phyloP scores from a whole-genome alignment of 2,797 vertebrate species.

The Scleropages formosus region DNA sequence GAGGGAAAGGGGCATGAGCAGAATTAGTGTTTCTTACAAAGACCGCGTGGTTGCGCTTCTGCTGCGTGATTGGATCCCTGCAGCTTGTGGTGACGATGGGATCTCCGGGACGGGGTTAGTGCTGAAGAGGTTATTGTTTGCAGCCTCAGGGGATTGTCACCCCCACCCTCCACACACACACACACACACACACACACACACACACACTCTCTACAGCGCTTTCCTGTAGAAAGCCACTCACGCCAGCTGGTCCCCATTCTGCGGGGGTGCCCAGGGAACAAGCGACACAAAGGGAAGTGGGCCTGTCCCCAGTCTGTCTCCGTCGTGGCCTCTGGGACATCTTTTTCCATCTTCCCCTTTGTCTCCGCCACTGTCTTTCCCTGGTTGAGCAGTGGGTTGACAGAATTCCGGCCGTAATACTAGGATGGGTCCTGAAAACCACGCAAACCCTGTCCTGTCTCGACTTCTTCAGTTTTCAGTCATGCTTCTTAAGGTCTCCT shows the following conservation, averaged over 20 bases:
- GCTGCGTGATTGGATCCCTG: not conserved
- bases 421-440: not conserved
- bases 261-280: not conserved
- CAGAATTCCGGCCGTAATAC: constrained; percentile 42
- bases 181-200: not conserved
- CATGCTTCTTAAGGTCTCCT: no score
- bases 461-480: no score
- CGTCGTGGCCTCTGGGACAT: not conserved
- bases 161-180: not conserved
- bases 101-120: not conserved
- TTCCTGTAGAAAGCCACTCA: no score
- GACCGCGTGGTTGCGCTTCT: no score
- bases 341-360: constrained; percentile 36
- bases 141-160: not conserved
- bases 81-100: not conserved
- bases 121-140: constrained; percentile 1
- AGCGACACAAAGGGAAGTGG: not conserved
- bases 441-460: not conserved
- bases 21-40: not conserved
- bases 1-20: not conserved
- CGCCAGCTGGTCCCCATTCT: not conserved
- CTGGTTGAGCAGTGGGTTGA: constrained; percentile 30
- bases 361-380: constrained; percentile 7
- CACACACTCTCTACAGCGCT: not conserved
- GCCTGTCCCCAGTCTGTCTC: constrained; percentile 24